phyloP scores from a whole-genome alignment of 2,888 invertebrate species.

The Eupithecia inturbata region DNA sequence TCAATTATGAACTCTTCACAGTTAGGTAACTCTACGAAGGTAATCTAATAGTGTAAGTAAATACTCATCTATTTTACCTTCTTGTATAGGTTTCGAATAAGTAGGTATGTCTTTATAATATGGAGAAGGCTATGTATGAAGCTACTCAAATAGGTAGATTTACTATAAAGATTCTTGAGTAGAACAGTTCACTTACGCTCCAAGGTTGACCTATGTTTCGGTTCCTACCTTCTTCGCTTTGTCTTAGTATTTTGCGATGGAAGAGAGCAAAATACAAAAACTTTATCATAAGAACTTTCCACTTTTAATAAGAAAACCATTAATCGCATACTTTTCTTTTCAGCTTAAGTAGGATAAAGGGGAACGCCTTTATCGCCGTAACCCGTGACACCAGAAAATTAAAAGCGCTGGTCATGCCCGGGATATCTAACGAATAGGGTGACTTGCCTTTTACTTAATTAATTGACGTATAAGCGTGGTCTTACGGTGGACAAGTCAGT shows the following conservation, averaged over 20 bases:
- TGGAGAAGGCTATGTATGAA: not conserved
- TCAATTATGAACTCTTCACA: not conserved
- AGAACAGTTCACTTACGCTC: too few relatives aligned
- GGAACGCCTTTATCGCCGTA: constrained; percentile 73
- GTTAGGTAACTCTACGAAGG: not conserved
- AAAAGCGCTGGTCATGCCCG: constrained; percentile 77
- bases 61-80: not conserved
- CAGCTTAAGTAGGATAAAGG: constrained; percentile 59
- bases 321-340: constrained; percentile 76
- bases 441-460: constrained; percentile 79
- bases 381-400: constrained; percentile 81
- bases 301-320: constrained; percentile 79
- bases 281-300: constrained; percentile 74
- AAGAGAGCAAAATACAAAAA: constrained; percentile 54
- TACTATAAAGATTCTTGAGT: too few relatives aligned
- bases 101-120: too few relatives aligned
- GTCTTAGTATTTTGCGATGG: not conserved
- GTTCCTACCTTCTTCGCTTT: not conserved
- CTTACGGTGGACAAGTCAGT: constrained; percentile 52
- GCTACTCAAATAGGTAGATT: too few relatives aligned
- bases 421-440: constrained; percentile 76
- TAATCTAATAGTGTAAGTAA: not conserved
- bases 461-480: constrained; percentile 65
- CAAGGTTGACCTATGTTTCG: not conserved
- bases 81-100: too few relatives aligned